phyloP scores from a whole-genome alignment of 2,797 vertebrate species.

The Gymnopithys bicolor region DNA sequence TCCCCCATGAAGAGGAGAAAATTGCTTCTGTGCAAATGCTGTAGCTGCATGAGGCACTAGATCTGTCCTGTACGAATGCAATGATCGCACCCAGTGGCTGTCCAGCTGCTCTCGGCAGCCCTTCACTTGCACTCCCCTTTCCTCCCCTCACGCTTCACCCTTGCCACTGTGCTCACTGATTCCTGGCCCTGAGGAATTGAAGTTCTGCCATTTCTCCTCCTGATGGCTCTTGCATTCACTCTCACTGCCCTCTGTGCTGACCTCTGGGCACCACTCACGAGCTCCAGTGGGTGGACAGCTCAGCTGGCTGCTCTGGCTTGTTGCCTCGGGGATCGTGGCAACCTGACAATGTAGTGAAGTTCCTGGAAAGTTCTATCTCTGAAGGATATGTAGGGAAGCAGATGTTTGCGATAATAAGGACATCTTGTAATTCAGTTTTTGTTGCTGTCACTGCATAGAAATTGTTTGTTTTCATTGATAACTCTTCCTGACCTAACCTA shows the following conservation, averaged over 20 bases:
- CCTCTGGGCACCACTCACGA: rapidly evolving
- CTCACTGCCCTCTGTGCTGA: background rate
- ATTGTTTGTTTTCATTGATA: background rate
- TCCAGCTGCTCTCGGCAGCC: background rate
- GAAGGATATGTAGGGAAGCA: background rate
- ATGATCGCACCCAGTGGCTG: background rate
- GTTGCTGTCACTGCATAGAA: background rate
- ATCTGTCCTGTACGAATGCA: background rate
- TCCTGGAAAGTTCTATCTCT: background rate
- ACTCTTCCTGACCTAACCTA: background rate
- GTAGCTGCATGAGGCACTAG: rapidly evolving
- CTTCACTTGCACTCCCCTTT: background rate
- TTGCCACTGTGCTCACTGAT: background rate
- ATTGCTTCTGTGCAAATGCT: background rate
- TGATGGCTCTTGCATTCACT: background rate
- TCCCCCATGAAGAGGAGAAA: background rate
- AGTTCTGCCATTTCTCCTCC: background rate
- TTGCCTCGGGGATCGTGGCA: background rate
- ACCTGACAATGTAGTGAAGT: background rate
- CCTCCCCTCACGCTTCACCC: background rate
- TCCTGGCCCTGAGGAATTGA: rapidly evolving
- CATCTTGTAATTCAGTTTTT: background rate
- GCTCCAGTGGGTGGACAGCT: background rate
- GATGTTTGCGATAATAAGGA: background rate
- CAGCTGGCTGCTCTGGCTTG: rapidly evolving